Evolutionary conservation across 2,888 invertebrate genomes (phyloP), one percentile per base, ranked within the genome.

Genomic region (Ochropleura leucogaster): DNA sequence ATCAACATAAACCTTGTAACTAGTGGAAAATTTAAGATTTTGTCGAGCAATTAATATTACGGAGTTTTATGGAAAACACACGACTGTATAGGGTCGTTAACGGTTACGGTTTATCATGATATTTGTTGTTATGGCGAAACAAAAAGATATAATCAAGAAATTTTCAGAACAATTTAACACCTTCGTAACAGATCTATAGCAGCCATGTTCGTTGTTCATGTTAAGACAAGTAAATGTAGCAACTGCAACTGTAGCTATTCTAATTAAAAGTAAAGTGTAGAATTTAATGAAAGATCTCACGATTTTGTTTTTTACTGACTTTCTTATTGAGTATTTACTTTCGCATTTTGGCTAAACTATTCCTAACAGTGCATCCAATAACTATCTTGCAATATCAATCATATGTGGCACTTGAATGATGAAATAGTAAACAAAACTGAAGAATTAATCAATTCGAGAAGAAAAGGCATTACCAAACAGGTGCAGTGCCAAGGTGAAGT

Each of bases 401-500:
- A 55, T 59, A 16, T 9, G 8, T 51, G 0, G 10, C 3, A 20
- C 30, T n/a, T 66, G 16, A 57, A 68, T 47, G 6, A 47, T 59
- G 14, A 49, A 63, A 65, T 60, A 47, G 18, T 67, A 60, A 55
- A 64, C 12, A 68, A 53, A 46, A 67, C 42, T 59, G 30, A 46
- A 66, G 30, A 63, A 57, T n/a, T 57, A 63, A 74, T 68, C 65
- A 65, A 77, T 83, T 77, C 65, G 5, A 49, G 42, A 74, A 68
- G 18, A 59, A 79, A 62, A 18, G 10, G 20, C 70, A 62, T 74
- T 83, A 74, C 73, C 53, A 66, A 77, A 65, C 73, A 70, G 72
- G 66, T 73, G 77, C 62, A 55, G 57, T 85, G 74, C 77, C 85
- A 87, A 87, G 86, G 84, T 67, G 40, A 74, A 63, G 69, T 87